A percentile compares a stretch with the other conserved stretches of the same genome.
These are phyloP conservation scores for Nanorana parkeri DNA, from an alignment of 2,113 vertebrate species.

Conservation along the genomic window DNA sequence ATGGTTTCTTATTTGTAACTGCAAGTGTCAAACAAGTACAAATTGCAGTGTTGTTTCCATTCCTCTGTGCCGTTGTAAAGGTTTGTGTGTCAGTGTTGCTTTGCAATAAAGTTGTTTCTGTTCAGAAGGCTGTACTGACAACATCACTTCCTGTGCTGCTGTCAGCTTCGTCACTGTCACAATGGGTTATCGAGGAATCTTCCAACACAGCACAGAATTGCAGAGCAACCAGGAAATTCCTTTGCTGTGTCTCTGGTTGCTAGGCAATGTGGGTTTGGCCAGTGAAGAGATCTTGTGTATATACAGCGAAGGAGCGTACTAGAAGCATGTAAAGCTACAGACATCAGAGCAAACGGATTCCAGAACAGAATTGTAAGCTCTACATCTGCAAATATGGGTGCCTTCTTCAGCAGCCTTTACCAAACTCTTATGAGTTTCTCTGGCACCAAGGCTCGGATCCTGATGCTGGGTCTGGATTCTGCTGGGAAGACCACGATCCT, in stretches of 20 bases:
- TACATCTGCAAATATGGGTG: constrained; percentile 47
- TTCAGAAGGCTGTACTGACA: neutral
- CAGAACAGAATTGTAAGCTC: neutral
- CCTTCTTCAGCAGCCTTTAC: constrained; percentile 46
- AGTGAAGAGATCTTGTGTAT: neutral
- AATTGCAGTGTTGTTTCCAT: too few relatives aligned
- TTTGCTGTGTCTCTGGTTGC: neutral
- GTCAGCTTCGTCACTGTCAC: neutral
- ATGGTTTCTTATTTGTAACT: too few relatives aligned
- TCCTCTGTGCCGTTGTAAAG: too few relatives aligned
- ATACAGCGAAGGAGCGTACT: neutral
- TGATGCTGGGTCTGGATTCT: constrained; percentile 70
- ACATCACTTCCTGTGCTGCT: constrained; percentile 23
- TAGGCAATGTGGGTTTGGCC: neutral
- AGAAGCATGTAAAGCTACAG: neutral
- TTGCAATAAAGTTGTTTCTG: constrained; percentile 35
- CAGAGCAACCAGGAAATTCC: constrained; percentile 21
- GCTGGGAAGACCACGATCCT: constrained; percentile 79
- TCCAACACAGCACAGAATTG: constrained; percentile 35
- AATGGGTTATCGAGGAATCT: neutral
- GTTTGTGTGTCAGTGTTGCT: too few relatives aligned
- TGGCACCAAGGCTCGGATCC: constrained; percentile 47
- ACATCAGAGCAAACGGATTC: neutral
- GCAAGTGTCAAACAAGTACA: too few relatives aligned
- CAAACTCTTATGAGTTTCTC: constrained; percentile 36